Base-by-base conservation (phyloP, 2,113 vertebrate genomes). In the Serilophus lunatus region DNA sequence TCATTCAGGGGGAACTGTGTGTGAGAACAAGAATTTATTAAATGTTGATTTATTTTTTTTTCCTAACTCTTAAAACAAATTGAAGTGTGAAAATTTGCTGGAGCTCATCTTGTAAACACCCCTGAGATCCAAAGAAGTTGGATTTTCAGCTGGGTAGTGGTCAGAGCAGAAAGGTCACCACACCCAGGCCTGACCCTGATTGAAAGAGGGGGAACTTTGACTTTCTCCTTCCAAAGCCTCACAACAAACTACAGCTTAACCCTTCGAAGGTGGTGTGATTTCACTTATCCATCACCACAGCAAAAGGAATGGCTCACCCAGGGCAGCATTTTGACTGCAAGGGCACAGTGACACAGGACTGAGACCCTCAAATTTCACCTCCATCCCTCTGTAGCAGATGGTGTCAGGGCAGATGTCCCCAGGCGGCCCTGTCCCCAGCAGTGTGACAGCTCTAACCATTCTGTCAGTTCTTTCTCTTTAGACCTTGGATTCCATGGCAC, bases 51-150 rank as follows among this genome's bases (percentile, higher is more conserved):
- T 63, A 44, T 78, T 44, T 64, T 28, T 42, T 59, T 76, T 53
- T 80, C 2, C 76, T 76, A 75, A 65, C 49, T 88, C 87, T 94
- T 80, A 88, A 96, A 97, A 93, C 91, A 97, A 94, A 97, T 60
- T 18, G 60, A 94, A 97, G 81, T 79, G 85, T 87, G 95, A 96
- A 92, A 82, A 84, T 77, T 87, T 60, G 3, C 72, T 54, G 65
- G 50, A 92, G 88, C 36, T 59, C 53, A 18, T 35, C 25, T 7
- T 12, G 42, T 94, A 83, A 96, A 95, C 88, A 92, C 10, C 31
- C 36, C 66, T 49, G 51, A 82, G 82, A 92, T 51, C 8, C 86
- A 66, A 12, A 50, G 53, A 20, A 76, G 82, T 5, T 60, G 66
- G 81, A 83, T 76, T 92, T 82, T 69, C 64, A 59, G 33, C 65